A percentile compares a stretch with the other conserved stretches of the same genome.
phyloP scores from a whole-genome alignment of 1,140 invertebrate genomes.

The Subanguina moxae region DNA sequence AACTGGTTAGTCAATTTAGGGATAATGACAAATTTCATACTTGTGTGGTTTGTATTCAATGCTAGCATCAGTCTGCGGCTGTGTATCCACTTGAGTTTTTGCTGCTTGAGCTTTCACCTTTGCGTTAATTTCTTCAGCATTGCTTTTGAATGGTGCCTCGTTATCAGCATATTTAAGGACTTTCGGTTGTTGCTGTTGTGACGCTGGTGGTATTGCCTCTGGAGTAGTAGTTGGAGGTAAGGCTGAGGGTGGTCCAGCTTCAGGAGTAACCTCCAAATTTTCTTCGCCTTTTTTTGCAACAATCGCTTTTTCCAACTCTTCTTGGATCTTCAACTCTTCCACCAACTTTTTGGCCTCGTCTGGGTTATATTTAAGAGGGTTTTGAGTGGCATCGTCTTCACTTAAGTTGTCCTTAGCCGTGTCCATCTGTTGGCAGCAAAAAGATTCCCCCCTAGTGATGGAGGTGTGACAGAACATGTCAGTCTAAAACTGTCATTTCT shows the following conservation, averaged over 20 bases:
- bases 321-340: conserved; percentile 14
- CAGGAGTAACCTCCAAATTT: background rate
- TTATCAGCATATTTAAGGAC: background rate
- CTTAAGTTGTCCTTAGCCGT: conserved; percentile 6
- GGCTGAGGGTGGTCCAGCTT: background rate
- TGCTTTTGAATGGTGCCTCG: background rate
- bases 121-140: background rate
- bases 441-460: conserved; percentile 8
- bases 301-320: conserved; percentile 17
- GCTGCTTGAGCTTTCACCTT: background rate
- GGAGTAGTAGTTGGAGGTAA: background rate
- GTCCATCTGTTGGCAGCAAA: conserved; percentile 25
- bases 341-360: conserved; percentile 7
- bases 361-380: conserved; percentile 23
- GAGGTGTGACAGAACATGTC: conserved; percentile 25
- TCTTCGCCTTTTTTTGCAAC: background rate
- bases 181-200: background rate
- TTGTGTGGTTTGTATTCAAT: conserved; percentile 2
- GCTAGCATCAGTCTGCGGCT: background rate
- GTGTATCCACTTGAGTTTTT: background rate
- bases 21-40: too few species aligned
- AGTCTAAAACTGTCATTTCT: conserved; percentile 9
- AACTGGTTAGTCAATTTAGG: too few species aligned
- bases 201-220: background rate
- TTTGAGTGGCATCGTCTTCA: conserved; percentile 7